Evolutionary conservation across 2,888 invertebrate species (phyloP).

Genomic region (Drosophila quasianomalipes): DNA sequence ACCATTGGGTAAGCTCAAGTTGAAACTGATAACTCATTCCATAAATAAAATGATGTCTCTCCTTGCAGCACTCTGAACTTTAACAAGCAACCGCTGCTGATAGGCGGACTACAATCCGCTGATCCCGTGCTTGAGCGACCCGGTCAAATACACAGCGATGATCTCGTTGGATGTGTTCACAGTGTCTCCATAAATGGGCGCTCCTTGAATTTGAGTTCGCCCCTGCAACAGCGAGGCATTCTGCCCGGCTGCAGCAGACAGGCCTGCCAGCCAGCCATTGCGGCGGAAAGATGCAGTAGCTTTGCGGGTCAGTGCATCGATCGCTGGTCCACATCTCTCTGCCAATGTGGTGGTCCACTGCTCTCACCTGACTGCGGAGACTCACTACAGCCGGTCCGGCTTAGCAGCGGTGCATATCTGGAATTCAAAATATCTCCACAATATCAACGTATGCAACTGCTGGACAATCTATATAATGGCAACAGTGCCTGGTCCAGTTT

Average conservation of each 20-base stretch:
- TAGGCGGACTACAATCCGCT: slow-evolving; percentile 94
- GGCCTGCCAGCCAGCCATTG: slow-evolving; percentile 87
- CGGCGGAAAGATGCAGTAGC: slow-evolving; percentile 87
- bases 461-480: slow-evolving; percentile 92
- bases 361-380: slow-evolving; percentile 92
- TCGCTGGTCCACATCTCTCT: slow-evolving; percentile 92
- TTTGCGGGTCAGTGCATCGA: slow-evolving; percentile 91
- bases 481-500: slow-evolving; percentile 88
- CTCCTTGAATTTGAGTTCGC: slow-evolving; percentile 92
- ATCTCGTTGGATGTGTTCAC: slow-evolving; percentile 97
- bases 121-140: slow-evolving; percentile 95
- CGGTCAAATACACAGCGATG: slow-evolving; percentile 96
- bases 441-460: slow-evolving; percentile 93
- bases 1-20: slow-evolving; percentile 91
- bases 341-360: slow-evolving; percentile 89
- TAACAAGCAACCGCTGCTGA: slow-evolving; percentile 93
- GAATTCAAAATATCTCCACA: slow-evolving; percentile 93
- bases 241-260: slow-evolving; percentile 91
- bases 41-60: not conserved
- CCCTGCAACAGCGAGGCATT: slow-evolving; percentile 90
- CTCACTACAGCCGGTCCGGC: slow-evolving; percentile 92
- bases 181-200: slow-evolving; percentile 95
- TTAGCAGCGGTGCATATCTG: slow-evolving; percentile 92
- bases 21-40: too few relatives aligned
- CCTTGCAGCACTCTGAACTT: slow-evolving; percentile 94